phyloP scores from a whole-genome alignment of 2,888 invertebrate species.

The Plutella xylostella region DNA sequence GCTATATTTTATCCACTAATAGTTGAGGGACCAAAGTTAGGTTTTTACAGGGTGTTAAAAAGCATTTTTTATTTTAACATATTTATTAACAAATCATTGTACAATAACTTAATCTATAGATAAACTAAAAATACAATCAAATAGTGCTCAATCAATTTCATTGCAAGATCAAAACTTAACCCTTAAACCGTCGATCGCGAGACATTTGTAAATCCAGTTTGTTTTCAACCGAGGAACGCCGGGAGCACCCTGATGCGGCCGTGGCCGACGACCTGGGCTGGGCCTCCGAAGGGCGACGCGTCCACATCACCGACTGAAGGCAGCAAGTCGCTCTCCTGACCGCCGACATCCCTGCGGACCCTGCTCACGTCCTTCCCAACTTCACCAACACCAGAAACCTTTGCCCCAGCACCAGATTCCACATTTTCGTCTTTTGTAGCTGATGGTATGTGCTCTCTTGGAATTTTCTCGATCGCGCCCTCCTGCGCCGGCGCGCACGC shows the following conservation, averaged over 20 bases:
- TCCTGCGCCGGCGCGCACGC: slow-evolving; percentile 42
- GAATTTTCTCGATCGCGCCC: slow-evolving; percentile 51
- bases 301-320: slow-evolving; percentile 44
- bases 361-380: slow-evolving; percentile 23
- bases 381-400: slow-evolving; percentile 45
- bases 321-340: slow-evolving; percentile 49
- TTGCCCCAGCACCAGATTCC: slow-evolving; percentile 57
- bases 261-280: slow-evolving; percentile 38
- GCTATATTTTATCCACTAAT: too few species aligned
- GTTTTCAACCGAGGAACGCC: slow-evolving; percentile 50
- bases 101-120: too few species aligned
- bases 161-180: too few species aligned
- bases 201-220: too few species aligned
- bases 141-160: too few species aligned
- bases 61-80: too few species aligned
- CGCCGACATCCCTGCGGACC: slow-evolving; percentile 39
- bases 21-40: too few species aligned
- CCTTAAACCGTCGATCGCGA: too few species aligned
- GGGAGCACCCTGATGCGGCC: slow-evolving; percentile 54
- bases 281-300: slow-evolving; percentile 44
- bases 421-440: slow-evolving; percentile 50
- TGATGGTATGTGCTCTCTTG: slow-evolving; percentile 49
- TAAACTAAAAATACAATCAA: too few species aligned
- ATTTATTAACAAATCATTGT: too few species aligned
- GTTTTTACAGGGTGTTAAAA: too few species aligned